A percentile compares a stretch with the other conserved stretches of the same genome.
phyloP scores from a whole-genome alignment of 2,797 vertebrate genomes.

The Anguilla pacifica region DNA sequence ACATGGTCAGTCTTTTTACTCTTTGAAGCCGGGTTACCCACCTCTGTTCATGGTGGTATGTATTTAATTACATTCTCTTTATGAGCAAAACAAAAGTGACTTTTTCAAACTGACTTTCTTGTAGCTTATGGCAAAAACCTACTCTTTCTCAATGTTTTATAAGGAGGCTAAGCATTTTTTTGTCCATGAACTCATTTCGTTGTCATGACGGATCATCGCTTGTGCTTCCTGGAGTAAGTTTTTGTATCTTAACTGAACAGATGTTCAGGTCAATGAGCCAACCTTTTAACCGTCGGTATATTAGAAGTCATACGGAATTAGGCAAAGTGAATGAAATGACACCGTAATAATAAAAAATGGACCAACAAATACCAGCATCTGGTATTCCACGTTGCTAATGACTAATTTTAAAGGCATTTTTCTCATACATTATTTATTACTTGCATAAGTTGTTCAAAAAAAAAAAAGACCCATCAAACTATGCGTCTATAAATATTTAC shows the following conservation, averaged over 20 bases:
- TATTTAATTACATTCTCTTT: not conserved
- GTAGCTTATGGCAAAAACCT: not conserved
- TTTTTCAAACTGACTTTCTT: not conserved
- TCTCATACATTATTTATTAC: not conserved
- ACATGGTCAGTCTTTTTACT: no score
- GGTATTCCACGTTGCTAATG: not conserved
- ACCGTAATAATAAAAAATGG: not conserved
- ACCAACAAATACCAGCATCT: not conserved
- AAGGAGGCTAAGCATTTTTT: not conserved
- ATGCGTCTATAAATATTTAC: not conserved
- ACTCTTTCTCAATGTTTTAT: not conserved
- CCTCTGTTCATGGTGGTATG: not conserved
- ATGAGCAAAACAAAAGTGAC: not conserved
- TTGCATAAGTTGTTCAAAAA: not conserved
- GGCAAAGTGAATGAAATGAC: not conserved
- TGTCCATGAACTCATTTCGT: not conserved
- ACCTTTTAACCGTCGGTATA: not conserved
- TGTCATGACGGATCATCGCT: not conserved
- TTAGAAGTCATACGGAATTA: not conserved
- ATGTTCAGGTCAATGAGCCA: not conserved
- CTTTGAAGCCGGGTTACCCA: no score
- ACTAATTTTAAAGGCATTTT: constrained; percentile 8
- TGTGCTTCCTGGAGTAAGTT: not conserved
- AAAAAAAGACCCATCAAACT: not conserved
- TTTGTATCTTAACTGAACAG: not conserved